A percentile compares a stretch with the other conserved stretches of the same genome.
Evolutionary conservation across 2,888 invertebrate species (phyloP).

Genomic region (Lasioglossum morio): DNA sequence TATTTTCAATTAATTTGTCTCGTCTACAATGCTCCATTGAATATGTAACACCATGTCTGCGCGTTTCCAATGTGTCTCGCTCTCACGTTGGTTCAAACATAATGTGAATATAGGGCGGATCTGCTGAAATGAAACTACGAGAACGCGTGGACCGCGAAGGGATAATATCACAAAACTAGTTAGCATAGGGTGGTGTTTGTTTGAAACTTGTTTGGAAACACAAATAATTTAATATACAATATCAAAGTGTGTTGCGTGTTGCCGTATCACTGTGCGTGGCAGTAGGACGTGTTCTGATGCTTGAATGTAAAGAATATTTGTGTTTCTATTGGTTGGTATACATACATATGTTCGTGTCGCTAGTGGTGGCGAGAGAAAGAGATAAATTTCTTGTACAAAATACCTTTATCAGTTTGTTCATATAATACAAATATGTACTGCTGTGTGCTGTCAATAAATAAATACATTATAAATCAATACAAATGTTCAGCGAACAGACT

Average conservation of each 20-base stretch:
- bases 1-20: not conserved
- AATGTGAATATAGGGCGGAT: not conserved
- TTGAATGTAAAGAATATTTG: not conserved
- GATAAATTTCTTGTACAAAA: not conserved
- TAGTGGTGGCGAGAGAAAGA: not conserved
- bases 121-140: not conserved
- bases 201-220: not conserved
- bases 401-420: too few species aligned
- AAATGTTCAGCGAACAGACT: too few species aligned
- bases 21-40: not conserved
- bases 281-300: not conserved
- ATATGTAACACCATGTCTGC: not conserved
- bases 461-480: too few species aligned
- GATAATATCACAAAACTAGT: not conserved
- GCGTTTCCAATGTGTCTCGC: not conserved
- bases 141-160: not conserved
- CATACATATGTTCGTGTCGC: too few species aligned
- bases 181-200: not conserved
- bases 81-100: not conserved
- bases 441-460: too few species aligned
- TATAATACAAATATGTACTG: too few species aligned
- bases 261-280: not conserved
- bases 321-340: not conserved
- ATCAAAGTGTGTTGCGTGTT: not conserved
- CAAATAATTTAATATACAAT: conserved; percentile 2